Base-by-base conservation (phyloP, 2,888 invertebrate genomes). In the Andrena bicolor region DNA sequence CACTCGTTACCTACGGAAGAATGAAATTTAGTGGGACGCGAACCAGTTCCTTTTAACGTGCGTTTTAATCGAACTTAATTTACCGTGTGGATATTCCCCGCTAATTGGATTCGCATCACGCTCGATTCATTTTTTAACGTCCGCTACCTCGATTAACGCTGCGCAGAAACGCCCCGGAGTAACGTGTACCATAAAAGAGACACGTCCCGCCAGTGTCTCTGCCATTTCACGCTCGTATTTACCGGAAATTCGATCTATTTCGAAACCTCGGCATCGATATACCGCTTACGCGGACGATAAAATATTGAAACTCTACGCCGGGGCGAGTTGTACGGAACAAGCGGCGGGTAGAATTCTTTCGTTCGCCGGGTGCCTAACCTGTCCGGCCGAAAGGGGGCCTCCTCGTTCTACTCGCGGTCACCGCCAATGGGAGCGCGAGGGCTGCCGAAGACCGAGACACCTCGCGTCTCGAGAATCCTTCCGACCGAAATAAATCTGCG, bases 21-120 rank as follows among this genome's bases (percentile, higher is more conserved):
- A 71, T 41, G 41, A 51, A 77, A 80, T 41, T 80, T 60, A 49
- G 35, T 16, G 78, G 13, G 26, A 49, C 10, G 49, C 61, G 16
- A 13, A 35, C 48, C 53, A 16, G 41, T 48, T 61, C 56, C 49
- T 60, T 51, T 66, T 10, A 35, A n/a, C 23, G 58, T 8, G 13
- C 49, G 13, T 16, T 20, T 61, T 35, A 51, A 65, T 16, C 35
- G 16, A 23, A 30, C 16, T 30, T 66, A 35, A 65, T 75, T 61
- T 26, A n/a, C 1, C 70, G 8, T 68, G 16, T 49, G 16, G n/a
- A 41, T 61, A 65, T 49, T 65, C 58, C 2, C 7, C 13, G n/a
- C 2, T 65, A 73, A 77, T 51, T 66, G 66, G 23, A 66, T 74
- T 65, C 32, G 0, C 1, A 60, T 69, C 60, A 32, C 32, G 26